Evolutionary conservation across 2,113 vertebrate species (phyloP).

Genomic region (Burhinus oedicnemus): DNA sequence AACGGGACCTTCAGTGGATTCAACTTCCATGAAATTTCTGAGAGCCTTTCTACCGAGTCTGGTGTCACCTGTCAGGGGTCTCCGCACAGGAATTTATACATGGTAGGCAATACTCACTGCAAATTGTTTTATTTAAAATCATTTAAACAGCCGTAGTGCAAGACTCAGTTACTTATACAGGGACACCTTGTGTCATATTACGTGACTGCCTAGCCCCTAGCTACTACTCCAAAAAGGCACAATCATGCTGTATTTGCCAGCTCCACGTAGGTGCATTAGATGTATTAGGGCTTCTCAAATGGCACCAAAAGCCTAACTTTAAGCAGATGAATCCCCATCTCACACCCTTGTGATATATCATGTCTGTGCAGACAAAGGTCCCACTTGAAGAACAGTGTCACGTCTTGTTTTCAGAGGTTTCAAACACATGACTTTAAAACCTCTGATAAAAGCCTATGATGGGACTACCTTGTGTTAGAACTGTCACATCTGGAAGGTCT

Average conservation of each 20-base stretch:
- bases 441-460: background rate
- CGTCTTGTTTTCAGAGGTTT: background rate
- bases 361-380: background rate
- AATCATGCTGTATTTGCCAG: background rate
- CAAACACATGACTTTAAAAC: background rate
- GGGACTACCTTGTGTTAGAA: background rate
- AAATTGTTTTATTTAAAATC: background rate
- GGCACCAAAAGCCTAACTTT: background rate
- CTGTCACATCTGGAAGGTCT: background rate
- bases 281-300: background rate
- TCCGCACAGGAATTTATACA: background rate
- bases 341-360: background rate
- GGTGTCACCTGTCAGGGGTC: background rate
- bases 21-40: background rate
- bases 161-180: background rate
- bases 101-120: background rate
- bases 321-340: background rate
- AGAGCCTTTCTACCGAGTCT: background rate
- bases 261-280: fast-evolving
- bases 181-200: background rate
- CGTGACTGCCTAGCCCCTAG: background rate
- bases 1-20: background rate
- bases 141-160: background rate
- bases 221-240: background rate
- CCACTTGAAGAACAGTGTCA: background rate